Conservation (phyloP, 2,888 invertebrate species). For the Alloplasta piceator region DNA sequence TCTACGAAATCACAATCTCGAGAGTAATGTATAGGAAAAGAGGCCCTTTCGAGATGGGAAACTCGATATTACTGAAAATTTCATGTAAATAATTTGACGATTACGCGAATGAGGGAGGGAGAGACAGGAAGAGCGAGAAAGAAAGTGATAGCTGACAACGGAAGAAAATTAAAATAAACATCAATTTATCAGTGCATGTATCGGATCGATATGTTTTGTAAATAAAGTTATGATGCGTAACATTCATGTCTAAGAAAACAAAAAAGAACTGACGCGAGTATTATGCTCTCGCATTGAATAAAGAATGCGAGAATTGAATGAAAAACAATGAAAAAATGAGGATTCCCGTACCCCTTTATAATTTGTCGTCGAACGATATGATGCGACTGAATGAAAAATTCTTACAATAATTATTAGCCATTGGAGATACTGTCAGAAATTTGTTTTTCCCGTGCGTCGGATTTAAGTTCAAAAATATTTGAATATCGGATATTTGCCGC, state of each 20-base stretch:
- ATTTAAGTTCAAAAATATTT: slow-evolving; percentile 6
- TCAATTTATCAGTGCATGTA: slow-evolving; percentile 76
- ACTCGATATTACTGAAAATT: slow-evolving; percentile 70
- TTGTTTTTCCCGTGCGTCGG: background rate
- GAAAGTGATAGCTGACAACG: slow-evolving; percentile 34
- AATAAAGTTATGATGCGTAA: slow-evolving; percentile 80
- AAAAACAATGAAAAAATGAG: slow-evolving; percentile 28
- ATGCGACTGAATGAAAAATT: no score
- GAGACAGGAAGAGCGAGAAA: slow-evolving; percentile 43
- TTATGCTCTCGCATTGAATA: slow-evolving; percentile 59
- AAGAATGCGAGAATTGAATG: slow-evolving; percentile 38
- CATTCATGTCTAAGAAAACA: slow-evolving; percentile 73
- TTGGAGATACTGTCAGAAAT: no score
- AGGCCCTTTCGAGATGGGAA: slow-evolving; percentile 63
- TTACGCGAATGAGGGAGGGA: slow-evolving; percentile 58
- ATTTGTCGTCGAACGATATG: no score
- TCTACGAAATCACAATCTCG: slow-evolving; percentile 50
- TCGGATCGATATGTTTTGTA: slow-evolving; percentile 78
- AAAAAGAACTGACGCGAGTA: slow-evolving; percentile 37
- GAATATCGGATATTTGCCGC: slow-evolving; percentile 7
- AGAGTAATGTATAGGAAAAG: slow-evolving; percentile 58
- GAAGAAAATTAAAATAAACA: slow-evolving; percentile 55
- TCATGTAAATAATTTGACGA: slow-evolving; percentile 78
- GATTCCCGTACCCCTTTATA: background rate
- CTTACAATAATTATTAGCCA: no score